Percentiles rank a stretch among this genome's conserved stretches.
Conservation (phyloP, 2,113 vertebrate genomes). For the Oxygymnocypris stewartii region DNA sequence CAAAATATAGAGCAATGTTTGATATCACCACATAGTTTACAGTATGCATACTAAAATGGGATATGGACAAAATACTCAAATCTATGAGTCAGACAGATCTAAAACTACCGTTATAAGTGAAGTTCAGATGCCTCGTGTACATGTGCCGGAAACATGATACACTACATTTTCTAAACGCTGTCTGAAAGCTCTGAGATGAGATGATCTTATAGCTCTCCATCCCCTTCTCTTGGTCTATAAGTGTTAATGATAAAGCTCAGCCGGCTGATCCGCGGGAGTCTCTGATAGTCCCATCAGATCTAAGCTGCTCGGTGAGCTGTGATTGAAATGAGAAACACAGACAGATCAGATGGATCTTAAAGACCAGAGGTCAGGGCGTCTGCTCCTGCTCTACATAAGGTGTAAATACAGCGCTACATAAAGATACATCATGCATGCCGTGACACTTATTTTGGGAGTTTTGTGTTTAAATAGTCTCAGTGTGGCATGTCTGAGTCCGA, state of each 20-base stretch:
- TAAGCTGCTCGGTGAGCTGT: background rate
- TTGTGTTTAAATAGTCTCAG: background rate
- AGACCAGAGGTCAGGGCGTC: background rate
- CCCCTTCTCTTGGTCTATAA: background rate
- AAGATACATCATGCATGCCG: background rate
- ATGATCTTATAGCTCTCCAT: background rate
- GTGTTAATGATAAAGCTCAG: slow-evolving; percentile 1
- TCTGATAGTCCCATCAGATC: background rate
- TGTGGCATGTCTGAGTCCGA: background rate
- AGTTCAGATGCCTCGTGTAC: background rate
- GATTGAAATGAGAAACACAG: background rate
- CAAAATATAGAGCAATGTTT: background rate
- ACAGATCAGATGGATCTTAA: background rate
- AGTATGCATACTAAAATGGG: too few relatives aligned
- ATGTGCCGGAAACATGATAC: background rate
- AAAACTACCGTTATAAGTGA: too few relatives aligned
- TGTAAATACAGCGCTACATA: background rate
- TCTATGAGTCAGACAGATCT: too few relatives aligned
- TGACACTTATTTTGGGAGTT: background rate
- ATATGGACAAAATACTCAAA: too few relatives aligned
- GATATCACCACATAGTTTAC: background rate
- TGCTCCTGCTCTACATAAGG: background rate
- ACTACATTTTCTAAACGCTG: background rate
- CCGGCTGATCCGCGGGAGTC: background rate
- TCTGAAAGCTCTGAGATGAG: background rate